phyloP scores from a whole-genome alignment of 1,140 invertebrate genomes.

The Drosophila micromelanica region DNA sequence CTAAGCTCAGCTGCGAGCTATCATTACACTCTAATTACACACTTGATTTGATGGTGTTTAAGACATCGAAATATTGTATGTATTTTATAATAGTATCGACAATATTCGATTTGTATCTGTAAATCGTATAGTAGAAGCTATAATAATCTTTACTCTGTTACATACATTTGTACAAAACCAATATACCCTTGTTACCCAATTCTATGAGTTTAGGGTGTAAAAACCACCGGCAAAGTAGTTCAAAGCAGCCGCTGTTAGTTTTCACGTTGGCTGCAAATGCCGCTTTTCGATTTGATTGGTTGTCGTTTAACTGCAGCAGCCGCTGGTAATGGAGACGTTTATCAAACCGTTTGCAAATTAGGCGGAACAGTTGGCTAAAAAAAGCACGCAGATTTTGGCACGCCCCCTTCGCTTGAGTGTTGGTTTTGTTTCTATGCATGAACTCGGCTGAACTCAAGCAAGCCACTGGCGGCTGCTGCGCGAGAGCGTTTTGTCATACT shows the following conservation, averaged over 20 bases:
- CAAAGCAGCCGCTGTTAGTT: conserved; percentile 13
- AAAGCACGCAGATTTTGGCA: conserved; percentile 35
- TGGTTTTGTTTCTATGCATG: conserved; percentile 33
- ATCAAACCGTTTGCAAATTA: conserved; percentile 63
- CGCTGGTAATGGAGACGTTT: conserved; percentile 23
- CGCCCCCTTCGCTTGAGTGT: conserved; percentile 16
- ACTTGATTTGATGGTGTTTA: no score
- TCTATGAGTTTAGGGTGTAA: no score
- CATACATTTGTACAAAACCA: no score
- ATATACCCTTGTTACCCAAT: no score
- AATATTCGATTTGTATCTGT: no score
- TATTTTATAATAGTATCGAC: no score
- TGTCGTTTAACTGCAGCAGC: not conserved
- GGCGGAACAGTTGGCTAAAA: conserved; percentile 43
- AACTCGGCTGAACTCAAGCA: conserved; percentile 66
- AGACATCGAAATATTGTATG: no score
- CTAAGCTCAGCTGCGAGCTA: no score
- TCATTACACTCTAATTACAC: no score
- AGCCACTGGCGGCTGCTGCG: conserved; percentile 30
- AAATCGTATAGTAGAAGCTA: no score
- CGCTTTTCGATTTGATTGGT: conserved; percentile 4
- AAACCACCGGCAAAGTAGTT: conserved; percentile 26
- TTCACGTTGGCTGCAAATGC: not conserved
- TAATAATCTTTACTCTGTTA: no score
- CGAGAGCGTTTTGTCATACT: conserved; percentile 60